phyloP scores from a whole-genome alignment of 2,113 vertebrate genomes.

The Heterotis niloticus region DNA sequence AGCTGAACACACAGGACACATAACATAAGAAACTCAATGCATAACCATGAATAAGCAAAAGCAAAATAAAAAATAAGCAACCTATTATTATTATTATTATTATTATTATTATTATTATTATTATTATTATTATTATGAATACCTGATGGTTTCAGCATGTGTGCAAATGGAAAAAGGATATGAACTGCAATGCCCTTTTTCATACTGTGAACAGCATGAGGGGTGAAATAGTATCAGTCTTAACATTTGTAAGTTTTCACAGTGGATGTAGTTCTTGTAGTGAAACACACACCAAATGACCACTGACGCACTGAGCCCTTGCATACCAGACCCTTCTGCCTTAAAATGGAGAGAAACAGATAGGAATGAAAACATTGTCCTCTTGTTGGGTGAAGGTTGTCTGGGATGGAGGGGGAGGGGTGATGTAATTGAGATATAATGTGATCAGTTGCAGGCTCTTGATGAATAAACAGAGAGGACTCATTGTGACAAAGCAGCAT shows the following conservation, averaged over 20 bases:
- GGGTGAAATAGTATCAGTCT: no score
- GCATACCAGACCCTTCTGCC: neutral
- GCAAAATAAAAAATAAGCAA: no score
- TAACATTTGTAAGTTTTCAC: neutral
- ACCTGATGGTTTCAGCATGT: no score
- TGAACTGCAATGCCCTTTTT: no score
- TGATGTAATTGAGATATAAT: slow-evolving; percentile 68
- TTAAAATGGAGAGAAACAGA: neutral
- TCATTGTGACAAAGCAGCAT: slow-evolving; percentile 47
- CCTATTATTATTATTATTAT: no score
- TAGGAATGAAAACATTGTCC: slow-evolving; percentile 21
- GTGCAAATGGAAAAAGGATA: no score
- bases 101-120: no score
- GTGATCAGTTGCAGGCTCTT: slow-evolving; percentile 59
- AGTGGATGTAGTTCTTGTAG: neutral
- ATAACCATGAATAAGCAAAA: no score
- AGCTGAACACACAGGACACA: no score
- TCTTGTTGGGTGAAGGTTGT: neutral
- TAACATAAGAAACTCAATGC: no score
- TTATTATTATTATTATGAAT: no score
- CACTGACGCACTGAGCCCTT: neutral
- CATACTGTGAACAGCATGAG: neutral
- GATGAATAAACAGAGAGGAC: slow-evolving; percentile 61
- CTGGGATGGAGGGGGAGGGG: slow-evolving; percentile 41
- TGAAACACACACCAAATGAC: neutral